Evolutionary conservation across 2,113 vertebrate species (phyloP).

Genomic region (Poecilia latipinna): DNA sequence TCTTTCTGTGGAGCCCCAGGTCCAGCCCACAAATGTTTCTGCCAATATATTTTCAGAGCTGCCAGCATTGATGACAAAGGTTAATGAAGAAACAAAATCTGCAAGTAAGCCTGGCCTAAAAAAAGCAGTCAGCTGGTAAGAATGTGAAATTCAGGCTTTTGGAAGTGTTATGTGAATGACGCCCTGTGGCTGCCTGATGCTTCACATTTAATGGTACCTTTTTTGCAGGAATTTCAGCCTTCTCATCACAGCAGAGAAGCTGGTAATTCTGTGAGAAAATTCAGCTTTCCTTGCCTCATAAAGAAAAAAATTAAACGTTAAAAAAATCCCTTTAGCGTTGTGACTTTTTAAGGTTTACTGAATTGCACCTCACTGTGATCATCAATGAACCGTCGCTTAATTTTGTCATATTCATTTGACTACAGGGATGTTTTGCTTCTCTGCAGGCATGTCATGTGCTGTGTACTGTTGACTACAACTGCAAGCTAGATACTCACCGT

Average conservation of each 20-base stretch:
- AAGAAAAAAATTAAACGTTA: not conserved
- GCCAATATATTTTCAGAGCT: not conserved
- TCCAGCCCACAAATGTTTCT: constrained; percentile 5
- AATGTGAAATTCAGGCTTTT: not conserved
- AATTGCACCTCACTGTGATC: not conserved
- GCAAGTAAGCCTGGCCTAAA: not conserved
- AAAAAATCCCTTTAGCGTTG: not conserved
- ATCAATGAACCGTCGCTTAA: not conserved
- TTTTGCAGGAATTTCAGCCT: not conserved
- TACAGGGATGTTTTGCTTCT: not conserved
- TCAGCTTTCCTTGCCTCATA: not conserved
- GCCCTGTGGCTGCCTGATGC: not conserved
- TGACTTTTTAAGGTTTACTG: not conserved
- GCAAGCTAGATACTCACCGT: not conserved
- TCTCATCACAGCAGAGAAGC: not conserved
- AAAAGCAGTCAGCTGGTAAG: not conserved
- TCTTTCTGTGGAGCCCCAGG: not conserved
- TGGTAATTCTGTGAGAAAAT: constrained; percentile 11
- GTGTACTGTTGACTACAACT: not conserved
- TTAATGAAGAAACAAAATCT: not conserved
- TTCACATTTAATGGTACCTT: constrained; percentile 3
- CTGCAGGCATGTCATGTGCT: not conserved
- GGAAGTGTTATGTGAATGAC: not conserved
- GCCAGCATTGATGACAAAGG: not conserved
- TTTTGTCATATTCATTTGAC: not conserved